Evolutionary conservation across 2,888 invertebrate genomes (phyloP), one percentile per base, ranked within the genome.

Genomic region (Tipula confusa): DNA sequence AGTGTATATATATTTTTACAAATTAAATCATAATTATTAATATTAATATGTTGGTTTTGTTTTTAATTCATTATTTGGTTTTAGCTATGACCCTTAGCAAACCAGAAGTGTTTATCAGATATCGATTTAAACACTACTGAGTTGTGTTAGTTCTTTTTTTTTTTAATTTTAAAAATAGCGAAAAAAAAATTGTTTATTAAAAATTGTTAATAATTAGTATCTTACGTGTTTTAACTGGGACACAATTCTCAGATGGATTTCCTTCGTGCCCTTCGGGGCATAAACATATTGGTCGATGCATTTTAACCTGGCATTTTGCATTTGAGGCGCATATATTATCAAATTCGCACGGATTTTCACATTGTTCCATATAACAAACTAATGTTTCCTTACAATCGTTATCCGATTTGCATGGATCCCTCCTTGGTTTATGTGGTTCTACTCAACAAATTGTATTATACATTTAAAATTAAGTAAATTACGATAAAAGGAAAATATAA

Each of bases 311-410:
- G 89, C 96, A 96, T 88, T 93, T 93, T 86, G 95, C 95, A 89
- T 93, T 93, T 86, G 91, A 88, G 86, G 93, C 94, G 91, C 95
- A 96, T 85, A 93, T 92, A 89, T 93, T 93, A 88, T 93, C 93
- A 92, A 96, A 93, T 89, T 94, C 94, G 90, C 96, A 96, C 86
- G 95, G 95, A 90, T 95, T 93, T 89, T 94, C 93, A 90, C 96
- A 96, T 87, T 93, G 90, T 87, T 94, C 94, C 92, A 94, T 94
- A 90, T 94, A 94, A 90, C 96, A 96, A 88, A 95, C 94, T 91
- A 95, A 94, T 86, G 92, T 93, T 88, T 94, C 93, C 90, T 94
- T 94, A 91, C 96, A 96, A 90, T 96, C 95, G 88, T 93, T 93
- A 90, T 96, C 95, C 89, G 94, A 94, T 90, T 94, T 93, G 91